These are phyloP conservation scores for Anthoscopus minutus DNA, from an alignment of 2,113 vertebrate genomes.

Conservation along the genomic window DNA sequence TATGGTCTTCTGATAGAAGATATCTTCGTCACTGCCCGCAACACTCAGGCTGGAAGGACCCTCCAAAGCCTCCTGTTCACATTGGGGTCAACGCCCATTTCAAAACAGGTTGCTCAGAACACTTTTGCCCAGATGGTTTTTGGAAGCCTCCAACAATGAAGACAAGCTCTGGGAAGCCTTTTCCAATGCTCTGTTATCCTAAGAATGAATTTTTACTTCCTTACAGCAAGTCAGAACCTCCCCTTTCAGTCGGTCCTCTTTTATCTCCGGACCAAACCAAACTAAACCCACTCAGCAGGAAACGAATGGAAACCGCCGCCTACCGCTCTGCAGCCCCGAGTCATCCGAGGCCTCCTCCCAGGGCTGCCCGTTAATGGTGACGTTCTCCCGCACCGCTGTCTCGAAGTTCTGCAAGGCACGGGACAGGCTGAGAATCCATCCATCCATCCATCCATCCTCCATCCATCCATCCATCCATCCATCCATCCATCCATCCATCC, in stretches of 20 bases:
- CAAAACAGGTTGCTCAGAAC: background rate
- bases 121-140: background rate
- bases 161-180: background rate
- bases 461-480: background rate
- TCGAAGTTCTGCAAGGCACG: conserved; percentile 82
- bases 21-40: background rate
- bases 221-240: background rate
- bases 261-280: background rate
- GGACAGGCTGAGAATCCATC: background rate
- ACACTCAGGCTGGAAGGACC: background rate
- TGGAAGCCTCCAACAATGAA: background rate
- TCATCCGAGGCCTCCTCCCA: conserved; percentile 79
- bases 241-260: background rate
- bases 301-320: background rate
- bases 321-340: conserved; percentile 41
- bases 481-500: background rate
- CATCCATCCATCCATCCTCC: background rate
- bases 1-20: background rate
- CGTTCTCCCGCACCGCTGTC: conserved; percentile 78
- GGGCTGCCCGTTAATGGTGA: conserved; percentile 77
- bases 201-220: background rate
- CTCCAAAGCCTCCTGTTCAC: background rate
- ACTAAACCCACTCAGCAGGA: too few species aligned
- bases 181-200: background rate
- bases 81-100: background rate